Percentiles rank a stretch among this genome's conserved stretches.
phyloP scores from a whole-genome alignment of 2,888 invertebrate species.

The Tachina grossa region DNA sequence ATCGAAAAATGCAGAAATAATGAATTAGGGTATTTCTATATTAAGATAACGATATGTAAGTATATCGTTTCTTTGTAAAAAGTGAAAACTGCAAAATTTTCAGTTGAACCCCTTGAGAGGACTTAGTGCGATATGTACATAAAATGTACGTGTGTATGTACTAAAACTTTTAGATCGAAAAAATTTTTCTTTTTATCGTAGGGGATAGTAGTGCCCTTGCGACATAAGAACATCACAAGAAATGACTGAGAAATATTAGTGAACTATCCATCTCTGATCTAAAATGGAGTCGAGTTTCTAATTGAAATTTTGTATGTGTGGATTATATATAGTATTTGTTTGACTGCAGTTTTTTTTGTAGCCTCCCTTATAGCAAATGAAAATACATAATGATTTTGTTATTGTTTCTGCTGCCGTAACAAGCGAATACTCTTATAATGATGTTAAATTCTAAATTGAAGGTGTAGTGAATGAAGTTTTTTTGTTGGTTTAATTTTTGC shows the following conservation, averaged over 20 bases:
- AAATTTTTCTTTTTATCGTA: too few relatives aligned
- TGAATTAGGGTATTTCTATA: too few relatives aligned
- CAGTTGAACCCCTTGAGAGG: too few relatives aligned
- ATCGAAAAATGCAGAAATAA: too few relatives aligned
- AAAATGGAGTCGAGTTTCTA: slow-evolving; percentile 21
- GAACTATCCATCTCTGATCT: slow-evolving; percentile 10
- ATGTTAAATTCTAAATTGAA: slow-evolving; percentile 62
- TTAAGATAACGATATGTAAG: too few relatives aligned
- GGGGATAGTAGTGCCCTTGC: background rate
- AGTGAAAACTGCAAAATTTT: too few relatives aligned
- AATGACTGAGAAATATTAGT: background rate
- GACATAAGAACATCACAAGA: background rate
- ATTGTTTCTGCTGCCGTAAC: slow-evolving; percentile 33
- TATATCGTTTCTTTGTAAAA: too few relatives aligned
- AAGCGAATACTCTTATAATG: slow-evolving; percentile 43
- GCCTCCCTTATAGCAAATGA: slow-evolving; percentile 66
- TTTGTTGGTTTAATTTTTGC: slow-evolving; percentile 32
- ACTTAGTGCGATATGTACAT: too few relatives aligned
- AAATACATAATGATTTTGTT: slow-evolving; percentile 38
- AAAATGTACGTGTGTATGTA: too few relatives aligned
- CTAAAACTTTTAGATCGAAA: too few relatives aligned
- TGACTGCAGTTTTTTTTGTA: slow-evolving; percentile 18
- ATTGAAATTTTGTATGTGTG: background rate
- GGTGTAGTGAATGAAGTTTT: slow-evolving; percentile 52
- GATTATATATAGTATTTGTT: slow-evolving; percentile 3